phyloP scores from a whole-genome alignment of 2,797 vertebrate genomes.

The Babyrousa celebensis region DNA sequence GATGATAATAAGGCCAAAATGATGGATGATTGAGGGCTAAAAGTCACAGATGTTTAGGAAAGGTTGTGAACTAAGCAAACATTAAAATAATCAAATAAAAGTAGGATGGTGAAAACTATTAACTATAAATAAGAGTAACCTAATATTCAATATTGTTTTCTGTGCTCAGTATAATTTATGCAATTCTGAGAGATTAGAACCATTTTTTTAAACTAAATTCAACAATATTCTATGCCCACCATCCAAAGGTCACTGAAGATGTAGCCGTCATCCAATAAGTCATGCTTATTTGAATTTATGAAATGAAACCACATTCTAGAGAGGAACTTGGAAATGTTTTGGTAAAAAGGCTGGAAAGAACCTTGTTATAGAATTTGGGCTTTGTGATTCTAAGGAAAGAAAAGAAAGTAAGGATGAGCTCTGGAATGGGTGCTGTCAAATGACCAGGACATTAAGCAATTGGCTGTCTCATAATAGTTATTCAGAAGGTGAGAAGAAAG shows the following conservation, averaged over 20 bases:
- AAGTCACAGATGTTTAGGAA: conserved; percentile 1
- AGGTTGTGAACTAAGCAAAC: not conserved
- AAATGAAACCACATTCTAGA: not conserved
- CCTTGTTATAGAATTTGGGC: not conserved
- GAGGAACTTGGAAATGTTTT: not conserved
- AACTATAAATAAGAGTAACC: not conserved
- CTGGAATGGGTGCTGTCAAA: not conserved
- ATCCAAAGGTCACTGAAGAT: not conserved
- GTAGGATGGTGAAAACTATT: not conserved
- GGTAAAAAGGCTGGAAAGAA: not conserved
- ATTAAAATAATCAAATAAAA: not conserved
- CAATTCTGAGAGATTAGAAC: not conserved
- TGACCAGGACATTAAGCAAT: not conserved
- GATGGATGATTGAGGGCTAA: not conserved
- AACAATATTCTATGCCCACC: not conserved
- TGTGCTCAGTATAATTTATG: not conserved
- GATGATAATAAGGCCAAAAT: not conserved
- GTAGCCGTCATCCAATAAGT: not conserved
- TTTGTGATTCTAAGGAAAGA: not conserved
- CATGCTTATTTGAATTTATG: not conserved
- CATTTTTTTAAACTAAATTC: not conserved
- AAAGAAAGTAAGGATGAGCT: not conserved
- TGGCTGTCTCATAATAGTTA: not conserved
- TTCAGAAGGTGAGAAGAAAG: not conserved
- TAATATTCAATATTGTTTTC: not conserved